These are phyloP conservation scores for Colistium nudipinnis DNA, from an alignment of 2,113 vertebrate genomes.

Conservation along the genomic window DNA sequence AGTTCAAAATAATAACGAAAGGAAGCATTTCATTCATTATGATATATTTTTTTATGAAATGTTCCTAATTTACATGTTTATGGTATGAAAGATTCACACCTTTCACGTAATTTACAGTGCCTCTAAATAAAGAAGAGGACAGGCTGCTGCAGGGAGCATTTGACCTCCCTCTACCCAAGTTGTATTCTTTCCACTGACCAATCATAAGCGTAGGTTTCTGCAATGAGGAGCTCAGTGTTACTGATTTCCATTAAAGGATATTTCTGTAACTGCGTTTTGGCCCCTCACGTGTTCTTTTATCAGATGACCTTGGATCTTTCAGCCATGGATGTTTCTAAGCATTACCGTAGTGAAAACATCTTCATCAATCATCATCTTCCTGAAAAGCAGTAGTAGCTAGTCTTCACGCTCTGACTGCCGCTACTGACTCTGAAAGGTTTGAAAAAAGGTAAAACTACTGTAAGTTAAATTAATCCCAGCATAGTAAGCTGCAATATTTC, in stretches of 20 bases:
- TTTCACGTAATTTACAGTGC: background rate
- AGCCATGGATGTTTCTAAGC: background rate
- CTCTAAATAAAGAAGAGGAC: background rate
- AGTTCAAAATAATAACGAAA: too few relatives aligned
- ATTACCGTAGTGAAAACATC: background rate
- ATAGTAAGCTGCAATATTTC: too few relatives aligned
- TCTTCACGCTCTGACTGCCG: background rate
- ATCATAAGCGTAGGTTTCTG: slow-evolving; percentile 3
- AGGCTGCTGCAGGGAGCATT: background rate
- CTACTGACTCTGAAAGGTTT: background rate
- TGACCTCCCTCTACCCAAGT: background rate
- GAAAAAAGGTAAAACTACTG: background rate
- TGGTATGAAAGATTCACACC: too few relatives aligned
- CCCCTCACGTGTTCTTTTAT: slow-evolving; percentile 9
- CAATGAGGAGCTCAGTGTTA: background rate
- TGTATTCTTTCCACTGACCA: background rate
- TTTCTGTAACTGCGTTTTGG: slow-evolving; percentile 11
- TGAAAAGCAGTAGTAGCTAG: background rate
- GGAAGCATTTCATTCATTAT: too few relatives aligned
- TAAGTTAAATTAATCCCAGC: too few relatives aligned
- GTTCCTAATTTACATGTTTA: too few relatives aligned
- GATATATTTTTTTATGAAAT: background rate
- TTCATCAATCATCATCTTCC: background rate
- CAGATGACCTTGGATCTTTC: slow-evolving; percentile 27
- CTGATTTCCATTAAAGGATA: slow-evolving; percentile 5